Evolutionary conservation across 2,113 vertebrate species (phyloP), one percentile per base, ranked within the genome.

Genomic region (Pseudonaja textilis): DNA sequence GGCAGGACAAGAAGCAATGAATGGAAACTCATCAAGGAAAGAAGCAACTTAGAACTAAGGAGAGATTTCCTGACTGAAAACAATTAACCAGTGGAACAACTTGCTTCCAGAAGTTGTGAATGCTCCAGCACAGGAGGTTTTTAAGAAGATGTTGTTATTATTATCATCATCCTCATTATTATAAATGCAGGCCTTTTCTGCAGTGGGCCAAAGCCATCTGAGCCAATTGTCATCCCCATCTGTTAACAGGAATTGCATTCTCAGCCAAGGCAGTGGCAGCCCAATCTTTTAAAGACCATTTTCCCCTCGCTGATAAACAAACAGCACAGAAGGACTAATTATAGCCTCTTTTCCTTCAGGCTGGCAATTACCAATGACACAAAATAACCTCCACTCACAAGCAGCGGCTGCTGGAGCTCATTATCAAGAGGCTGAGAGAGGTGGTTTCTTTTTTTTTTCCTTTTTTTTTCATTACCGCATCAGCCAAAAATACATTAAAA

Each of bases 301-400:
- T 92, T 2, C 92, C 88, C 89, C 93, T 81, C 92, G 81, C 6
- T 9, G 74, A 93, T 39, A 94, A 95, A 92, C 85, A 92, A 90
- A 90, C 0, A 52, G 50, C 0, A 4, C 52, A 39, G 90, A 57
- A 95, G 91, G 93, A 89, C 93, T 93, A 94, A 89, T 95, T 95
- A 88, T 64, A 96, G 87, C 22, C 85, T 93, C 87, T 81, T 85
- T 18, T 39, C 92, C 91, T 90, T 69, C 6, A 54, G 95, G 88
- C 91, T 88, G 93, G 45, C 93, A 93, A 91, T 61, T 95, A 92
- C 5, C 89, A 39, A 1, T 0, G 90, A 94, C 93, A 93, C 85
- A 95, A 93, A 91, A 85, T 93, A 91, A 69, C 0, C 87, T 93
- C 69, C 47, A 74, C 8, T 89, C 50, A 91, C 94, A 93, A 52